Conservation (phyloP, 2,797 vertebrate species). For the Rhabdomys pumilio region DNA sequence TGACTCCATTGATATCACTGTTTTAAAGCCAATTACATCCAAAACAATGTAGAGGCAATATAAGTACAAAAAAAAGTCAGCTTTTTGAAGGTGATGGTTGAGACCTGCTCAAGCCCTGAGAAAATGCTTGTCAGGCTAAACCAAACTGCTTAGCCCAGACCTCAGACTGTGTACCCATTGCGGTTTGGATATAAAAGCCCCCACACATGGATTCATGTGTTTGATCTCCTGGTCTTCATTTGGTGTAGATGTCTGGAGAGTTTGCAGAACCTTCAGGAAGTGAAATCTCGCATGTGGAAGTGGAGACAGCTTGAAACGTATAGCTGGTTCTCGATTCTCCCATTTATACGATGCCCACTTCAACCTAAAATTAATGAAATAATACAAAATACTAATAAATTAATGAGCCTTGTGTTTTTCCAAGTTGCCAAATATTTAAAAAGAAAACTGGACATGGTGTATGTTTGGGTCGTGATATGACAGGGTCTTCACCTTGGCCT, state of each 20-base stretch:
- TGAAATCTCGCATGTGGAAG: background rate
- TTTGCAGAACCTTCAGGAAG: background rate
- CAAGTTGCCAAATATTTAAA: slow-evolving; percentile 40
- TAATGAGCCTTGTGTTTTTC: background rate
- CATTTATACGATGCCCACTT: background rate
- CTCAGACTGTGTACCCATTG: background rate
- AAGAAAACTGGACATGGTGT: background rate
- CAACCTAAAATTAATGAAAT: background rate
- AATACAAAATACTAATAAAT: background rate
- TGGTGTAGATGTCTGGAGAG: background rate
- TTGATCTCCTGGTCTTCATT: background rate
- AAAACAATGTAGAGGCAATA: background rate
- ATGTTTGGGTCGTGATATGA: background rate
- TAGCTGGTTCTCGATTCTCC: background rate
- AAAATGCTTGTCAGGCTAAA: slow-evolving; percentile 29
- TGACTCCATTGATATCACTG: background rate
- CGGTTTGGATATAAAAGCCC: background rate
- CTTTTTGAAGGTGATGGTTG: slow-evolving; percentile 19
- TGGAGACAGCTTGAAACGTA: too few relatives aligned
- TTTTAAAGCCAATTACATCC: background rate
- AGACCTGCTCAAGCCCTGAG: background rate
- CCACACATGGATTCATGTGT: background rate
- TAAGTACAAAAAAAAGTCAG: background rate
- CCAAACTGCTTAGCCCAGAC: background rate
- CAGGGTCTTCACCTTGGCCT: background rate